A percentile compares a stretch with the other conserved stretches of the same genome.
phyloP scores from a whole-genome alignment of 2,888 invertebrate species.

The Lithophane leautieri region DNA sequence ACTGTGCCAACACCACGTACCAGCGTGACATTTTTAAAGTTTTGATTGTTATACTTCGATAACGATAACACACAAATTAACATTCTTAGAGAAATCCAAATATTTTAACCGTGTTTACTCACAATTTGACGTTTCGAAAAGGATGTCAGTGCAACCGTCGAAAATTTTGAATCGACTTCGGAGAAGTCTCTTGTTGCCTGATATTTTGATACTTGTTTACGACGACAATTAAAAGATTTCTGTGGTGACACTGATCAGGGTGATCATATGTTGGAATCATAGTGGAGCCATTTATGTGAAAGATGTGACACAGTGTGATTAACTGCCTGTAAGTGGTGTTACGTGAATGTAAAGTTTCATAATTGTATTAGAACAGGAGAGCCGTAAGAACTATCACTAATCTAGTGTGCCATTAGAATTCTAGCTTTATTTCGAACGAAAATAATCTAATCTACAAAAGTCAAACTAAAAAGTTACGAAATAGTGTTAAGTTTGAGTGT shows the following conservation, averaged over 20 bases:
- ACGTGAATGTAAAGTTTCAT: conserved; percentile 71
- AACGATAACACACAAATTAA: conserved; percentile 52
- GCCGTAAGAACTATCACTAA: conserved; percentile 59
- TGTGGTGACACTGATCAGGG: conserved; percentile 54
- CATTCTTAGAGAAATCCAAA: conserved; percentile 37
- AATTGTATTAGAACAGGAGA: conserved; percentile 70
- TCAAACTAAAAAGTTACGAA: conserved; percentile 74
- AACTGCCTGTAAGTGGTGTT: conserved; percentile 67
- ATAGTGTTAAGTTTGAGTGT: conserved; percentile 71
- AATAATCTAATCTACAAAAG: conserved; percentile 83
- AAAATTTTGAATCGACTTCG: conserved; percentile 85
- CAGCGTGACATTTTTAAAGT: conserved; percentile 62
- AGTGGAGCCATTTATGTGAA: conserved; percentile 72
- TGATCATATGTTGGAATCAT: conserved; percentile 41
- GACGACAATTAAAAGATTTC: conserved; percentile 82
- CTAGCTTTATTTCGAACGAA: conserved; percentile 79
- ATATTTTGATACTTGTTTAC: conserved; percentile 88
- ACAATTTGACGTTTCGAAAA: conserved; percentile 70
- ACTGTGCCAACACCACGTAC: conserved; percentile 76
- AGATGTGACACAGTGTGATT: conserved; percentile 81
- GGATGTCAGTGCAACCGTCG: conserved; percentile 86
- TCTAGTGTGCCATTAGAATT: conserved; percentile 83
- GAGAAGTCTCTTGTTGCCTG: conserved; percentile 82
- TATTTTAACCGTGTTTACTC: conserved; percentile 51
- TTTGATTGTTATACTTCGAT: conserved; percentile 67